Evolutionary conservation across 2,888 invertebrate genomes (phyloP).

Genomic region (Cancer borealis): DNA sequence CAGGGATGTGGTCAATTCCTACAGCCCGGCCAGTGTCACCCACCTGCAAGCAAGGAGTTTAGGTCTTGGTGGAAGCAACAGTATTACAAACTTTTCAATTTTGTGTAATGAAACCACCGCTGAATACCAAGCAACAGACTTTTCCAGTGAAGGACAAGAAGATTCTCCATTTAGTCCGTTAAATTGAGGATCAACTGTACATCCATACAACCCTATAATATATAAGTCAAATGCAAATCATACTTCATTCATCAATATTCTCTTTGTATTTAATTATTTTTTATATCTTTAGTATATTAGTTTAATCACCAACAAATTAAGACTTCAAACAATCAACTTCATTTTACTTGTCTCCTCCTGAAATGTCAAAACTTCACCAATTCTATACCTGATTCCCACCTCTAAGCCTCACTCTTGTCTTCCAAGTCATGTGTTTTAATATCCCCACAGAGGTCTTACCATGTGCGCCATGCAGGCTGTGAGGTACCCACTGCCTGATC

Average conservation of each 20-base stretch:
- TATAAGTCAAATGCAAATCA: too few relatives aligned
- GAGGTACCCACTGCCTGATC: conserved; percentile 95
- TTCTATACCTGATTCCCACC: background rate
- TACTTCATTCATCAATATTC: too few relatives aligned
- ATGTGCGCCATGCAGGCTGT: conserved; percentile 94
- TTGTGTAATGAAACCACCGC: background rate
- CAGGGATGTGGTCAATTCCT: conserved; percentile 94
- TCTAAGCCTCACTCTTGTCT: background rate
- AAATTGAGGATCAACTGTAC: too few relatives aligned
- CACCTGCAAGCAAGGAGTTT: conserved; percentile 80
- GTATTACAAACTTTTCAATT: background rate
- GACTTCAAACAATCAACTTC: background rate
- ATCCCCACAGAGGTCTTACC: conserved; percentile 80
- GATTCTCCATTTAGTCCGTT: too few relatives aligned
- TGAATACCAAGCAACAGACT: background rate
- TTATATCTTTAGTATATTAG: background rate
- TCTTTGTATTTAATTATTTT: background rate
- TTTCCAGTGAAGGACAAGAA: too few relatives aligned
- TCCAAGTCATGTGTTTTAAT: background rate
- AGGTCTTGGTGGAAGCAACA: background rate
- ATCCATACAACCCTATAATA: too few relatives aligned
- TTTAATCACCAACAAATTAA: too few relatives aligned
- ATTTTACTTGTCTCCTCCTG: background rate
- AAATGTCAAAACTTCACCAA: background rate
- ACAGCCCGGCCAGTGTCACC: conserved; percentile 86